These are phyloP conservation scores for Orchesellides sinensis DNA, from an alignment of 2,888 invertebrate species.

Conservation along the genomic window DNA sequence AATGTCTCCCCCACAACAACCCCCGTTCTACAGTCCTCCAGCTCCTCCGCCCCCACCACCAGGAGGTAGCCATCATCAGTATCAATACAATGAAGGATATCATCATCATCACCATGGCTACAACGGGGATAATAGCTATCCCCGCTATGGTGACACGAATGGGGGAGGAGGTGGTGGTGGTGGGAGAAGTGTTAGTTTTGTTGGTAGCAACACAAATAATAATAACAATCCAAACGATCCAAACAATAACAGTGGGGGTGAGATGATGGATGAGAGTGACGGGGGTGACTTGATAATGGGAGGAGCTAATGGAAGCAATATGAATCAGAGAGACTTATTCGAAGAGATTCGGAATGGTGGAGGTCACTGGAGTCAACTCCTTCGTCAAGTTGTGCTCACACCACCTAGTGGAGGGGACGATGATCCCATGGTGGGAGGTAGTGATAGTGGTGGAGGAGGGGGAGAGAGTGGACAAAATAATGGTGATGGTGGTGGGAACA, in stretches of 20 bases:
- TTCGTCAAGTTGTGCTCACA: conserved; percentile 72
- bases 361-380: conserved; percentile 74
- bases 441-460: background rate
- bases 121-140: conserved; percentile 29
- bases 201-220: conserved; percentile 37
- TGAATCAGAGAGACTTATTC: conserved; percentile 69
- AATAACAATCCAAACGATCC: conserved; percentile 68
- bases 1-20: conserved; percentile 43
- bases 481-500: conserved; percentile 26
- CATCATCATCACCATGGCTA: conserved; percentile 22
- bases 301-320: conserved; percentile 15
- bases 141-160: background rate
- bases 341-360: conserved; percentile 74
- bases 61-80: background rate
- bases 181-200: conserved; percentile 42
- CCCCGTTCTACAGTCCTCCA: conserved; percentile 57
- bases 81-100: background rate
- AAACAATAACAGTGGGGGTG: conserved; percentile 68
- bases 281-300: conserved; percentile 20
- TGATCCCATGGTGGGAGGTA: conserved; percentile 47
- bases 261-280: conserved; percentile 8
- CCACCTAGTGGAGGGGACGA: conserved; percentile 63
- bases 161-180: conserved; percentile 8
- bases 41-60: conserved; percentile 15
- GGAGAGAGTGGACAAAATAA: conserved; percentile 25